Percentiles rank a stretch among this genome's conserved stretches.
Conservation (phyloP, 2,797 vertebrate species). For the Nyctibius grandis region DNA sequence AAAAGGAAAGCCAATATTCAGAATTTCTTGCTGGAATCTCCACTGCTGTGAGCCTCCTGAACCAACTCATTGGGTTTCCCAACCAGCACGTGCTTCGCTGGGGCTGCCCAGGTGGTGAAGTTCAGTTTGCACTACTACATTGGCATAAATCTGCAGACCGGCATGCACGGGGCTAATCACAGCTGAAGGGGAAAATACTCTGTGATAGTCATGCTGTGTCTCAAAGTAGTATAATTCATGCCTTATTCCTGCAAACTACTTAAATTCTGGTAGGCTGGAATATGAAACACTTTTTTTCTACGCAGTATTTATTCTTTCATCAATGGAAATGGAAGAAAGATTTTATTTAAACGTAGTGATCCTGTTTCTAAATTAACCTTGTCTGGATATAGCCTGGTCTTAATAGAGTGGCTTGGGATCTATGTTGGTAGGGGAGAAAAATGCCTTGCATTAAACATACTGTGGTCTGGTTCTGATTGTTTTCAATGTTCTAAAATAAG, state of each 20-base stretch:
- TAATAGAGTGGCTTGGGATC: background rate
- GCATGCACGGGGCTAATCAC: background rate
- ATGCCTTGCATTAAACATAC: background rate
- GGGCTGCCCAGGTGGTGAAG: background rate
- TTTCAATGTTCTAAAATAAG: background rate
- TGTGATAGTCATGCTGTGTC: background rate
- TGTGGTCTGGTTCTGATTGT: background rate
- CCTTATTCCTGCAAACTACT: background rate
- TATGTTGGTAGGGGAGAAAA: background rate
- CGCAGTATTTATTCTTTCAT: background rate
- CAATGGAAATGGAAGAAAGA: background rate
- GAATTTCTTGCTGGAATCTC: background rate
- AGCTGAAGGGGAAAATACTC: background rate
- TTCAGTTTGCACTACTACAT: accelerated
- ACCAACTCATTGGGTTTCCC: background rate
- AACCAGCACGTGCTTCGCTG: accelerated
- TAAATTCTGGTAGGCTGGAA: background rate
- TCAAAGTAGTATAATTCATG: background rate
- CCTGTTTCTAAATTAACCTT: background rate
- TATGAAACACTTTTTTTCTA: background rate
- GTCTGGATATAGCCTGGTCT: background rate
- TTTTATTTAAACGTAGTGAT: background rate
- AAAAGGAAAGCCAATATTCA: background rate
- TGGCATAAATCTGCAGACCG: background rate
- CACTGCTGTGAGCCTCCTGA: background rate